These are phyloP conservation scores for Nasonia giraulti DNA, from an alignment of 1,140 invertebrate genomes.

Conservation along the genomic window DNA sequence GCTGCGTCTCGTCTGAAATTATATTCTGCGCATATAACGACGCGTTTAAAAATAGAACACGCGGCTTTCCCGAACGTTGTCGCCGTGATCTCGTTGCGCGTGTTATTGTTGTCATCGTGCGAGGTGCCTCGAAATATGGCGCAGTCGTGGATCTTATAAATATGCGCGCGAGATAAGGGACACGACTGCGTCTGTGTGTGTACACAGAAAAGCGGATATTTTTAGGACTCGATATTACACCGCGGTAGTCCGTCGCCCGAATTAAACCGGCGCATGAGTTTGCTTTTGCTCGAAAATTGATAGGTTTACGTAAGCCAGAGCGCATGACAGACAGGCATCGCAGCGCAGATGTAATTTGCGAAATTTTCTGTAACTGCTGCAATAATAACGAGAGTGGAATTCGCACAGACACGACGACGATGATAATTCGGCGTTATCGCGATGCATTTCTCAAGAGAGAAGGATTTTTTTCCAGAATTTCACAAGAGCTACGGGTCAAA, in stretches of 20 bases:
- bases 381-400: not conserved
- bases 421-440: no score
- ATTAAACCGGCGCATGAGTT: not conserved
- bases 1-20: not conserved
- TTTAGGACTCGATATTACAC: not conserved
- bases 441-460: not conserved
- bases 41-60: not conserved
- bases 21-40: not conserved
- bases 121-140: not conserved
- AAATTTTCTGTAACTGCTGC: not conserved
- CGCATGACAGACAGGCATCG: not conserved
- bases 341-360: not conserved
- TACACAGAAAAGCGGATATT: not conserved
- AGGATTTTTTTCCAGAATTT: not conserved
- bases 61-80: not conserved
- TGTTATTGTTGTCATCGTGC: not conserved
- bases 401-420: no score
- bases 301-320: not conserved
- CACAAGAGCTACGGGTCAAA: no score
- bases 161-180: not conserved
- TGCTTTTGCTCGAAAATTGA: not conserved
- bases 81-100: no score
- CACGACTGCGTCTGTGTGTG: no score
- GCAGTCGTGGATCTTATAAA: not conserved
- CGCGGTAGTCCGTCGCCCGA: not conserved